phyloP scores from a whole-genome alignment of 2,113 vertebrate species.

The Turdus rufiventris region DNA sequence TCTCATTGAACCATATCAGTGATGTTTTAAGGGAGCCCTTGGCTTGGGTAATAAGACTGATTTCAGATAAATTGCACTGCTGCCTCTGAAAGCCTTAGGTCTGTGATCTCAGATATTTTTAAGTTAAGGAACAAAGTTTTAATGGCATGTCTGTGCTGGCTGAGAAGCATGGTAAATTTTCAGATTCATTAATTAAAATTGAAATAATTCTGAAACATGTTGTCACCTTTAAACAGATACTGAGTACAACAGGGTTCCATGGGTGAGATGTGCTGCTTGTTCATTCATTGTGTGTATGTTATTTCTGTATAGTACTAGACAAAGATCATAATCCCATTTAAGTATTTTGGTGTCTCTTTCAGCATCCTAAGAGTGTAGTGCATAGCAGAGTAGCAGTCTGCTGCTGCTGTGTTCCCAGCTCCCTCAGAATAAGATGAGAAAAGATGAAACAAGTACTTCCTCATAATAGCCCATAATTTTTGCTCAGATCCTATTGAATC shows the following conservation, averaged over 20 bases:
- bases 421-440: slow-evolving; percentile 14
- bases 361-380: neutral
- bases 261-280: neutral
- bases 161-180: slow-evolving; percentile 11
- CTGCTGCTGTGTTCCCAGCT: neutral
- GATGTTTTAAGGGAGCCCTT: slow-evolving; percentile 60
- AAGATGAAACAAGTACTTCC: neutral
- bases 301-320: slow-evolving; percentile 3
- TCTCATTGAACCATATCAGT: slow-evolving; percentile 17
- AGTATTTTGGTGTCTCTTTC: neutral
- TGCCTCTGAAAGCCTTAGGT: slow-evolving; percentile 35
- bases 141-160: slow-evolving; percentile 40
- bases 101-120: slow-evolving; percentile 54
- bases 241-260: neutral
- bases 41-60: slow-evolving; percentile 51
- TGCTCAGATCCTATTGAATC: neutral
- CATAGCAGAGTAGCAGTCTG: neutral
- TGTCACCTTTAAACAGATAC: slow-evolving; percentile 31
- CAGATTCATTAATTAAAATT: slow-evolving; percentile 10
- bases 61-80: slow-evolving; percentile 55
- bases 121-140: slow-evolving; percentile 70
- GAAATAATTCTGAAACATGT: neutral
- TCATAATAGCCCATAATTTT: slow-evolving; percentile 23
- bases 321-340: slow-evolving; percentile 25
- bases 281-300: neutral